Evolutionary conservation across 2,888 invertebrate species (phyloP), one percentile per base, ranked within the genome.

Genomic region (Iselma pallidipennis): DNA sequence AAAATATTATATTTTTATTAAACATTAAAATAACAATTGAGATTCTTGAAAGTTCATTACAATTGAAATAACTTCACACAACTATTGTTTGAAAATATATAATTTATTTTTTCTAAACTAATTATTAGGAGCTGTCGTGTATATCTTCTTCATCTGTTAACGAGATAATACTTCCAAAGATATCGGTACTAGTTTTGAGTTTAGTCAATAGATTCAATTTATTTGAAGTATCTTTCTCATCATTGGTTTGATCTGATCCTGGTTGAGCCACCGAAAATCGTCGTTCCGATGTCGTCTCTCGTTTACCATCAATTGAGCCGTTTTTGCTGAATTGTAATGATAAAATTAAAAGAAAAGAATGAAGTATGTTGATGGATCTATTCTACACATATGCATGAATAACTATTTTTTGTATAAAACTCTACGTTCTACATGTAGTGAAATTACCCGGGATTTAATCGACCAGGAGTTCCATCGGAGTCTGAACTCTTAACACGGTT

Each of bases 101-200:
- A n/a, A 21, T 14, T 28, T 16, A 9, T 31, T 6, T 12, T 9
- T 19, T 33, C 19, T 53, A 31, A 31, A n/a, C n/a, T 16, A 6
- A 14, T 16, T 10, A 51, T 29, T 19, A 51, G 5, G 5, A 51
- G 29, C 31, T 25, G 29, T 51, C 21, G 19, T 51, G 14, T 21
- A 28, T 37, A 52, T 73, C 71, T 31, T 78, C 76, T 61, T 80
- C 79, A 23, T 78, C 79, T 51, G 79, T 78, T 31, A 80, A 59
- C 2, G 81, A 77, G 51, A 82, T 78, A 9, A 78, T 76, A 65
- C 82, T 82, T 10, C 82, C 82, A 61, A 82, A 82, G 55, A 80
- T 74, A 59, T 76, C 74, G 4, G 69, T 61, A 60, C 71, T 71
- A 7, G 52, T 55, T 37, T 59, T 55, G 28, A 59, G 49, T 49